Conservation (phyloP, 2,888 invertebrate species). For the Torymus auratus region DNA sequence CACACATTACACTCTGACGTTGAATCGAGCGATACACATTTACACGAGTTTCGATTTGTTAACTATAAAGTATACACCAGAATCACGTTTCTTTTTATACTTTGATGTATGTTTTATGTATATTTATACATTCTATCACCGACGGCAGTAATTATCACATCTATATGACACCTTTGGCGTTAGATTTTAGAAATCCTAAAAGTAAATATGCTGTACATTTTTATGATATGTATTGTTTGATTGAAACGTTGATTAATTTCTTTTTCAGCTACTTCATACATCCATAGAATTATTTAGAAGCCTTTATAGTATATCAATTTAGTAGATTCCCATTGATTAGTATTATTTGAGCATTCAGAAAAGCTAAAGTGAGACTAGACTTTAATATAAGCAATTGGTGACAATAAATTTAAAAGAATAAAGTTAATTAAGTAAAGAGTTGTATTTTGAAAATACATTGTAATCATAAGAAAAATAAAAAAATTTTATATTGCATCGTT, state of each 20-base stretch:
- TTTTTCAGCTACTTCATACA: slow-evolving; percentile 13
- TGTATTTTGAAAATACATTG: too few species aligned
- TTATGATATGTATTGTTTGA: slow-evolving; percentile 14
- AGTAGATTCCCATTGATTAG: too few species aligned
- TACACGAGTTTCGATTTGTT: slow-evolving; percentile 28
- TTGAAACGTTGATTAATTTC: background rate
- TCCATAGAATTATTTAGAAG: background rate
- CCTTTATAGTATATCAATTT: background rate
- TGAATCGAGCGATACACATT: slow-evolving; percentile 24
- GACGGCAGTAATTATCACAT: slow-evolving; percentile 13
- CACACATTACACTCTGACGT: slow-evolving; percentile 63
- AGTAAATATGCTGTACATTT: slow-evolving; percentile 30
- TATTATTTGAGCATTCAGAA: too few species aligned
- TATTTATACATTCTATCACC: slow-evolving; percentile 14
- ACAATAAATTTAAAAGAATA: too few species aligned
- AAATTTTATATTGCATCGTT: too few species aligned
- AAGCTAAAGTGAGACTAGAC: too few species aligned
- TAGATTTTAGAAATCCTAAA: slow-evolving; percentile 29
- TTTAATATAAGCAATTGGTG: too few species aligned
- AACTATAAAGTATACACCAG: slow-evolving; percentile 18
- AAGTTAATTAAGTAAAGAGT: too few species aligned
- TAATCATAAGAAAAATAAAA: too few species aligned
- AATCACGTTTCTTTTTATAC: slow-evolving; percentile 31
- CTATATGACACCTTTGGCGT: slow-evolving; percentile 9
- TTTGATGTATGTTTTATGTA: slow-evolving; percentile 4